Evolutionary conservation across 2,797 vertebrate species (phyloP).

Genomic region (Sebastes steindachneri): DNA sequence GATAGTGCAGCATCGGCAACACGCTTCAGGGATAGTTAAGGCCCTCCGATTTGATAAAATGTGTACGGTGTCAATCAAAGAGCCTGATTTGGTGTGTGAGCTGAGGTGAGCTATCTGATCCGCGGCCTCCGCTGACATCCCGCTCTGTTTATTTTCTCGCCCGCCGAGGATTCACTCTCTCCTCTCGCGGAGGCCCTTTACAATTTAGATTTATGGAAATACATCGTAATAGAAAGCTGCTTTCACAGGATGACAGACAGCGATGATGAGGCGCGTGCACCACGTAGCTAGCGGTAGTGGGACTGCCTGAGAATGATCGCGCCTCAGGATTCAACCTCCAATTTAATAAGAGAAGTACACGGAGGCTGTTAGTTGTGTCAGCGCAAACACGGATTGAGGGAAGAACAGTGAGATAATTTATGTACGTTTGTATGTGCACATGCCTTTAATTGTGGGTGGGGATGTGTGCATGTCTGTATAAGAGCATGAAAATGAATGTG

Average conservation of each 20-base stretch:
- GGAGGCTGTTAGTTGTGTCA: conserved; percentile 45
- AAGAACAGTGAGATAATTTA: conserved; percentile 10
- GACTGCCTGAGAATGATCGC: conserved; percentile 34
- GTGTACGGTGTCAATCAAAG: conserved; percentile 65
- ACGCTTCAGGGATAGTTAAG: conserved; percentile 31
- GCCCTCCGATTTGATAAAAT: conserved; percentile 46
- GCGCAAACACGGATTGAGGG: conserved; percentile 10
- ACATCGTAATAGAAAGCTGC: conserved; percentile 71
- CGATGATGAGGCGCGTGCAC: conserved; percentile 54
- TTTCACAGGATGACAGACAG: conserved; percentile 71
- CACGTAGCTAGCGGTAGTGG: conserved; percentile 9
- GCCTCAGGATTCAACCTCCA: conserved; percentile 38
- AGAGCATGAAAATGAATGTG: background rate
- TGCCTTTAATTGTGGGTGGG: conserved; percentile 35
- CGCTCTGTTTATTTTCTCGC: conserved; percentile 60
- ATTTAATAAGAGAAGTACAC: conserved; percentile 35
- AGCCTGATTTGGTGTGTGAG: conserved; percentile 47
- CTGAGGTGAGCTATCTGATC: conserved; percentile 63
- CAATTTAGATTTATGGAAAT: conserved; percentile 85
- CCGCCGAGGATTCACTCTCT: conserved; percentile 50
- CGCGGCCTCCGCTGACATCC: conserved; percentile 64
- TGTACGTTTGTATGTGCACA: background rate
- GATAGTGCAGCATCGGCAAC: conserved; percentile 5
- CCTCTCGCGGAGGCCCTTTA: conserved; percentile 54
- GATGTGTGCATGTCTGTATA: conserved; percentile 15